Base-by-base conservation (phyloP, 2,113 vertebrate species). In the Panurus biarmicus region DNA sequence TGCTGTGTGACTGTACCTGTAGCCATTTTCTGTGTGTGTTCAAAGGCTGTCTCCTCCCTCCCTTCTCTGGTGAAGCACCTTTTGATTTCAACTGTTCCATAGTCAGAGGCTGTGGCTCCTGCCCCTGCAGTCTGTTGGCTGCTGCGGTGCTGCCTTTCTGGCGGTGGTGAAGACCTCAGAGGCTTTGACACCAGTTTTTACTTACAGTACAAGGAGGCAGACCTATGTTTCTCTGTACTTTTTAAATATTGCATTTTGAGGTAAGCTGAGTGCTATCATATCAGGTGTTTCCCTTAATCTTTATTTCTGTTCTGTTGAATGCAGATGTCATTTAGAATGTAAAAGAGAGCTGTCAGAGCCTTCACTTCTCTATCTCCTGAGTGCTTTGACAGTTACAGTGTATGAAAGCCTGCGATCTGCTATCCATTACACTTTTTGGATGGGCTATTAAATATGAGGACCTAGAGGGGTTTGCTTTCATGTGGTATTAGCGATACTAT, bases 261-360 rank as follows among this genome's bases (percentile, higher is more conserved):
- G 95, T 95, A 95, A 95, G 95, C 82, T 22, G 72, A 92, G 80
- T 72, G 42, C 85, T 91, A 73, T 92, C 87, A 47, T 71, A 79
- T 60, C 77, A 95, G 64, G 87, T 62, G 91, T 94, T 87, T 71
- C 93, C 85, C 23, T 38, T 79, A 54, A 83, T 91, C 94, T 92
- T 97, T 97, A 96, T 96, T 96, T 97, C 94, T 96, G 96, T 96
- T 95, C 95, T 94, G 90, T 96, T 97, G 95, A 95, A 88, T 79
- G 60, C 69, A 92, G 95, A 74, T 94, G 82, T 89, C 93, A 96
- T 94, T 96, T 91, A 92, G 87, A 93, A 93, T 94, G 83, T 91
- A 75, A 79, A 56, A 92, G 92, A 84, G 85, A 85, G 66, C 90
- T 65, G 62, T 86, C 82, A 88, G 83, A 79, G 87, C 76, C 57